A percentile compares a stretch with the other conserved stretches of the same genome.
Conservation (phyloP, 2,888 invertebrate genomes). For the Drosophila peninsularis region DNA sequence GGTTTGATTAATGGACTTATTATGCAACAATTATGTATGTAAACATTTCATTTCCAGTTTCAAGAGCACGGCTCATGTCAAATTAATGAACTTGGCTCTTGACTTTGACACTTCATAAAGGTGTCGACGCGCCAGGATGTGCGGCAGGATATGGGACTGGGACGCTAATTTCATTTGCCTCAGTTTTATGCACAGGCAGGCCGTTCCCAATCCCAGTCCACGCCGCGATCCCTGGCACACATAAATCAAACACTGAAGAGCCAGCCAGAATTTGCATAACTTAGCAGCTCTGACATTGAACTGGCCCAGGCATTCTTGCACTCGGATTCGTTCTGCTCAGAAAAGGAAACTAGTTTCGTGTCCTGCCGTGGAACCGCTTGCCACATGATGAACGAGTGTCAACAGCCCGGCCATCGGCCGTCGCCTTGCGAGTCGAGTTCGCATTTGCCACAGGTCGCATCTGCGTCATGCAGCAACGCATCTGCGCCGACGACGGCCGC, state of each 20-base stretch:
- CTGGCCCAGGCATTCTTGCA: constrained; percentile 29
- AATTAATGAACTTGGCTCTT: constrained; percentile 77
- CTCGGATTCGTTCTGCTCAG: constrained; percentile 62
- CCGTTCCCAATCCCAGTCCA: constrained; percentile 27
- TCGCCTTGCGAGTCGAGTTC: constrained; percentile 12
- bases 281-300: constrained; percentile 43
- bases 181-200: constrained; percentile 74
- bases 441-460: constrained; percentile 41
- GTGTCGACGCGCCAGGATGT: constrained; percentile 65
- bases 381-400: constrained; percentile 54
- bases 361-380: constrained; percentile 47
- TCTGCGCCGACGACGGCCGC: constrained; percentile 53
- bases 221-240: constrained; percentile 36
- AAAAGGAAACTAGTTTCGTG: constrained; percentile 67
- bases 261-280: constrained; percentile 66
- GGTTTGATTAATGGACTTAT: constrained; percentile 79
- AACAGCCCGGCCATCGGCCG: constrained; percentile 23
- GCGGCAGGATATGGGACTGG: constrained; percentile 36
- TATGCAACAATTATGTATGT: constrained; percentile 80
- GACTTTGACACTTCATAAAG: constrained; percentile 80
- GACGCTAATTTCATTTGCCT: constrained; percentile 72
- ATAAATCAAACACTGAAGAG: constrained; percentile 71
- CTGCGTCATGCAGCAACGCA: constrained; percentile 36
- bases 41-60: constrained; percentile 68
- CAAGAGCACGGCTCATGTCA: constrained; percentile 72